These are phyloP conservation scores for Liasis olivaceus DNA, from an alignment of 2,797 vertebrate genomes.

Conservation along the genomic window DNA sequence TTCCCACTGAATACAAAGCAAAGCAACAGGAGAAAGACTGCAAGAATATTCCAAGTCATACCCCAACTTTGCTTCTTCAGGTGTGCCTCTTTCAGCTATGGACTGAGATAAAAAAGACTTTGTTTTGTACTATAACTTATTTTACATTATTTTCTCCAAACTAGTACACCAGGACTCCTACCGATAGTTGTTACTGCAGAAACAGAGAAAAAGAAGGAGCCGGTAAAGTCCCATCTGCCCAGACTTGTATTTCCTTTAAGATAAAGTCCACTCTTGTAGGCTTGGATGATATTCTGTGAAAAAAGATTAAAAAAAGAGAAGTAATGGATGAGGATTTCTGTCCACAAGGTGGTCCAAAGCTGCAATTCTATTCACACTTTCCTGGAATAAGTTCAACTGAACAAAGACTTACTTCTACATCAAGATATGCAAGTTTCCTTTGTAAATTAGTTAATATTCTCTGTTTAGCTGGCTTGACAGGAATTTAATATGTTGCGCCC, in stretches of 20 bases:
- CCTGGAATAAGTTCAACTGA: background rate
- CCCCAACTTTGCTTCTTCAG: background rate
- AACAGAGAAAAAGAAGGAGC: constrained; percentile 91
- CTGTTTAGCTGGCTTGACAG: background rate
- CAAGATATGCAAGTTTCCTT: background rate
- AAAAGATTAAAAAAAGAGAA: constrained; percentile 51
- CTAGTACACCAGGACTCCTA: constrained; percentile 61
- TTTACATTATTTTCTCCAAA: background rate
- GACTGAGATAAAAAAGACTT: background rate
- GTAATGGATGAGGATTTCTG: background rate
- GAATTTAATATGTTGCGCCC: background rate
- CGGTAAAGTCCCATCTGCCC: constrained; percentile 87
- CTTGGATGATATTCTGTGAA: constrained; percentile 80
- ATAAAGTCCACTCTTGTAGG: constrained; percentile 84
- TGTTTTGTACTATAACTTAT: background rate
- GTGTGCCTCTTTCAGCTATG: background rate
- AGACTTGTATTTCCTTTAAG: constrained; percentile 84
- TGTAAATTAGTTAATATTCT: background rate
- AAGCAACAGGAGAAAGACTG: background rate
- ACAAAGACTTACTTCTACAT: background rate
- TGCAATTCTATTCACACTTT: background rate
- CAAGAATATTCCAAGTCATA: background rate
- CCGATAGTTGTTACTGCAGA: constrained; percentile 91
- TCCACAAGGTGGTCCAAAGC: no score
- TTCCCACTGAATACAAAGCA: background rate